Conservation (phyloP, 2,888 invertebrate genomes). For the Phytoseiulus persimilis region DNA sequence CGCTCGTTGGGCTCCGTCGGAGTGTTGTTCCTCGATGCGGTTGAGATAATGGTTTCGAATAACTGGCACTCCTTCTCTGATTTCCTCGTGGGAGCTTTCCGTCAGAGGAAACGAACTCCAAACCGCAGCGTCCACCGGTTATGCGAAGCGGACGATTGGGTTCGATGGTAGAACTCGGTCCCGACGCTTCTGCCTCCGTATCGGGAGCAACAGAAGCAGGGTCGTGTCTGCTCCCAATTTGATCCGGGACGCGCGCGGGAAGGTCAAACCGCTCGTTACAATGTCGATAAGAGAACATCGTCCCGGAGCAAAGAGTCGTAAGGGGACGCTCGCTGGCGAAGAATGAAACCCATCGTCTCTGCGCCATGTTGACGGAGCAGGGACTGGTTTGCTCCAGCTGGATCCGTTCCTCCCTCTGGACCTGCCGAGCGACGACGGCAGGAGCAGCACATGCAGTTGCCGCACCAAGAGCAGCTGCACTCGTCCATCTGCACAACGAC, state of each 20-base stretch:
- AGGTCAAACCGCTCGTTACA: not conserved
- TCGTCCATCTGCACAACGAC: not conserved
- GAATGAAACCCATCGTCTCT: not conserved
- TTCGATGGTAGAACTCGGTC: too few relatives aligned
- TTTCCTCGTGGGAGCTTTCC: too few relatives aligned
- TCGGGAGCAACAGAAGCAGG: too few relatives aligned
- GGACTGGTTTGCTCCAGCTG: not conserved
- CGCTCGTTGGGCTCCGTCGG: too few relatives aligned
- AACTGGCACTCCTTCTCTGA: too few relatives aligned
- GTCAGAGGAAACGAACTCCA: too few relatives aligned
- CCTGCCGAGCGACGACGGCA: not conserved
- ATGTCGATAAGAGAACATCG: not conserved
- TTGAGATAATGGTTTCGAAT: too few relatives aligned
- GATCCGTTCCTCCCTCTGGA: not conserved
- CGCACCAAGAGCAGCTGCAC: not conserved
- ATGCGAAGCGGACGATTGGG: too few relatives aligned
- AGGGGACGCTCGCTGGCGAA: not conserved
- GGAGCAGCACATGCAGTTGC: not conserved
- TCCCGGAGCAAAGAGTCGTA: not conserved
- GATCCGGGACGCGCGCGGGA: not conserved
- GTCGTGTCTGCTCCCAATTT: not conserved
- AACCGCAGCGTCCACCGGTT: too few relatives aligned
- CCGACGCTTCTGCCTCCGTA: too few relatives aligned
- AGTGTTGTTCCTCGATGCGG: too few relatives aligned
- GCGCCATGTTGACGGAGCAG: not conserved